These are phyloP conservation scores for human (Homo sapiens) DNA, from an alignment of 2,113 vertebrate species.

Conservation along the genomic window DNA sequence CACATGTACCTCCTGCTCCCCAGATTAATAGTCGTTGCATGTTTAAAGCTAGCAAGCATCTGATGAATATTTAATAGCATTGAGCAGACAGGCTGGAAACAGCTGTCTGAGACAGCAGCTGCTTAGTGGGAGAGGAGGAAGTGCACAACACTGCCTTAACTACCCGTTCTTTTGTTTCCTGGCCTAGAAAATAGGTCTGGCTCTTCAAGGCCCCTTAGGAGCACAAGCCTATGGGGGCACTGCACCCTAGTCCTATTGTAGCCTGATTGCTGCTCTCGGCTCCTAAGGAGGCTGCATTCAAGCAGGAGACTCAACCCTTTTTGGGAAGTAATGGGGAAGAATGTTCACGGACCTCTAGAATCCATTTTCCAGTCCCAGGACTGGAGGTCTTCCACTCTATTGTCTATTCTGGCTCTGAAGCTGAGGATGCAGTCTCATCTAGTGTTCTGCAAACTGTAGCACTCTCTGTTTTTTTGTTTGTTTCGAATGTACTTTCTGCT, in stretches of 20 bases:
- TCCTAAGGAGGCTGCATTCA: neutral
- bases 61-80: conserved; percentile 73
- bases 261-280: neutral
- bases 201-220: neutral
- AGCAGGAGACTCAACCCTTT: neutral
- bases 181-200: neutral
- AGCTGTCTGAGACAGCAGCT: conserved; percentile 61
- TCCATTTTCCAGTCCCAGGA: neutral
- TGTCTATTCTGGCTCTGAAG: neutral
- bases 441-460: neutral
- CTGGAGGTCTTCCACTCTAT: neutral
- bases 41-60: conserved; percentile 42
- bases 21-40: conserved; percentile 61
- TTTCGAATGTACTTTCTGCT: too few species aligned
- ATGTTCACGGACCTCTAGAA: neutral
- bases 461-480: too few species aligned
- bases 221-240: neutral
- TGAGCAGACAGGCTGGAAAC: conserved; percentile 32
- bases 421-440: neutral
- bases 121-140: neutral
- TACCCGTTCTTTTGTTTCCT: conserved; percentile 33
- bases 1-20: neutral
- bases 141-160: neutral
- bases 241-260: neutral
- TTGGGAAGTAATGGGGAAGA: neutral